Percentiles rank a stretch among this genome's conserved stretches.
Evolutionary conservation across 2,888 invertebrate genomes (phyloP).

Genomic region (Limulus polyphemus): DNA sequence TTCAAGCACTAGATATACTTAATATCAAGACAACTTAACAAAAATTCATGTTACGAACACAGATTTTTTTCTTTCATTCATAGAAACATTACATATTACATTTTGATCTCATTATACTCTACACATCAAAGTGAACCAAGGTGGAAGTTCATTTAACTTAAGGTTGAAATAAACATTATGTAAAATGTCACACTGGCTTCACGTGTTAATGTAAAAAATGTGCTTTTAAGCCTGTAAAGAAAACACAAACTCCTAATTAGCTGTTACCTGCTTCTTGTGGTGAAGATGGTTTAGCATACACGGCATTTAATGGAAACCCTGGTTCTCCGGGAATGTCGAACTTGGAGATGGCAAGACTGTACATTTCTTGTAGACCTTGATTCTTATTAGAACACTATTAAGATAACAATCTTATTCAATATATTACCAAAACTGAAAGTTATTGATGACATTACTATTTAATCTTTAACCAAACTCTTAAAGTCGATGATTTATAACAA

Average conservation of each 20-base stretch:
- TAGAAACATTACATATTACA: no score
- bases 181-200: not conserved
- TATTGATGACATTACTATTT: no score
- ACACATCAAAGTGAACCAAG: no score
- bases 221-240: not conserved
- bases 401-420: not conserved
- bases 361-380: constrained; percentile 86
- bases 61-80: no score
- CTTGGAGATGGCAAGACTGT: constrained; percentile 58
- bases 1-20: no score
- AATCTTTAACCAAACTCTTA: no score
- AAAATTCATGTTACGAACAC: no score
- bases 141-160: not conserved
- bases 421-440: not conserved
- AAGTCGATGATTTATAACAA: no score
- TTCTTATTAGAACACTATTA: constrained; percentile 61
- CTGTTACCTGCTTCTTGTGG: constrained; percentile 62
- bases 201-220: no score
- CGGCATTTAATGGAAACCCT: constrained; percentile 87
- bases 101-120: no score
- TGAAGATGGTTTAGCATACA: constrained; percentile 73
- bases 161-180: constrained; percentile 1
- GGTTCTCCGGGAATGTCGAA: constrained; percentile 79
- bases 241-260: constrained; percentile 1
- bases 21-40: no score